Base-by-base conservation (phyloP, 2,888 invertebrate genomes). In the Caradrina kadenii region DNA sequence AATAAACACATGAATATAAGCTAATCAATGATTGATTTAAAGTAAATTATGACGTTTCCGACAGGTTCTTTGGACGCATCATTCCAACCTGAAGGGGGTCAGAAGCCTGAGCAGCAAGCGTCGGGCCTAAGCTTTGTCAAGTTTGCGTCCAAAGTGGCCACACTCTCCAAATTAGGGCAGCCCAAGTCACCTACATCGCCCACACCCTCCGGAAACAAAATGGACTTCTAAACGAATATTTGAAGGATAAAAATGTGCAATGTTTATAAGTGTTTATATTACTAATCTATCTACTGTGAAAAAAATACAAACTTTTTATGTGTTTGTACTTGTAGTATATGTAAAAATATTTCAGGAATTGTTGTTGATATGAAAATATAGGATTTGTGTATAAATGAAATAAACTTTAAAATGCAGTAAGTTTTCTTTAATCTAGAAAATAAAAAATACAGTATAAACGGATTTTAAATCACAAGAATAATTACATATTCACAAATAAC, bases 401-500 rank as follows among this genome's bases (percentile, higher is more conserved):
- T 86, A 85, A 61, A 69, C 17, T 53, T 67, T 81, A 88, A 88
- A 88, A 87, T 92, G 93, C 94, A 94, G 93, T 95, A 96, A 95
- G 93, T 95, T 95, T 93, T 95, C 93, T 96, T 95, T 95, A 96
- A 94, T 96, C 95, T 95, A 95, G 93, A 95, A 96, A 96, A 95
- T 96, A 95, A 96, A 94, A 95, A 96, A 95, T 94, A 95, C 93
- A 94, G 93, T 95, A 95, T 92, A 95, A 95, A 94, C 94, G 94
- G 94, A 95, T 94, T 95, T 95, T 92, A 94, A 94, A 96, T 95
- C 94, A 96, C 94, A 95, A 95, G 95, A 94, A 93, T 95, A 95
- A 96, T 96, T 96, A 96, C 96, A 96, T 96, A 96, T 96, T 96
- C 95, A 96, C 96, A 96, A 94, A 93, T 93, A 94, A 94, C 94